Evolutionary conservation across 1,140 invertebrate species (phyloP), one percentile per base, ranked within the genome.

Genomic region (Sarcophaga peregrina): DNA sequence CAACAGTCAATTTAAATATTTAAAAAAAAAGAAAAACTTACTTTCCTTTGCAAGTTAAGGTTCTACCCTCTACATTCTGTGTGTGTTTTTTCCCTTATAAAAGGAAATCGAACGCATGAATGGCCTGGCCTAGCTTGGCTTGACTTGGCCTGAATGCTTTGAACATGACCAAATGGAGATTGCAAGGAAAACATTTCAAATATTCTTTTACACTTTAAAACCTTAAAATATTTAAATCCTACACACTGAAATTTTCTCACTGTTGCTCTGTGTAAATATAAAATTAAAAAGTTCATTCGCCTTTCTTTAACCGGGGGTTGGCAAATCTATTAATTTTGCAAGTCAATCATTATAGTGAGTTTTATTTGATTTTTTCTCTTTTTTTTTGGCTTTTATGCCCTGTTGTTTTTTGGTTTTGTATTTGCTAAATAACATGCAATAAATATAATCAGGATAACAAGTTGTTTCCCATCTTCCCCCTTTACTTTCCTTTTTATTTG

Each of bases 371-470:
- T 74, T 78, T 25, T 50, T n/a, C n/a, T n/a, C n/a, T n/a, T 78
- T 47, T 10, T 50, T 46, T 46, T 74, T 74, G 46, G 72, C 15
- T 74, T 74, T 9, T 46, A 11, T 75, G 45, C 11, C 45, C 17
- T 75, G 8, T 75, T 73, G 17, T 73, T 73, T 72, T 15, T 74
- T 74, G 15, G 13, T 46, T 1, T 5, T 75, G 73, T 37, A 48
- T 9, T 17, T 76, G 75, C 17, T 78, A 78, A 78, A 52, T 52
- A 52, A 4, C 25, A 9, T 50, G 13, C 75, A n/a, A 78, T 78
- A 78, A 78, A 78, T 78, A 50, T 68, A 37, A 37, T 78, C 17
- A 52, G 50, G 48, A 47, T 78, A 78, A 78, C 47, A 78, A 78
- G 75, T 78, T 78, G 75, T 50, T 78, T 45, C 8, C 15, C n/a